Evolutionary conservation across 1,140 invertebrate genomes (phyloP), one percentile per base, ranked within the genome.

Genomic region (Drosophila mojavensis): DNA sequence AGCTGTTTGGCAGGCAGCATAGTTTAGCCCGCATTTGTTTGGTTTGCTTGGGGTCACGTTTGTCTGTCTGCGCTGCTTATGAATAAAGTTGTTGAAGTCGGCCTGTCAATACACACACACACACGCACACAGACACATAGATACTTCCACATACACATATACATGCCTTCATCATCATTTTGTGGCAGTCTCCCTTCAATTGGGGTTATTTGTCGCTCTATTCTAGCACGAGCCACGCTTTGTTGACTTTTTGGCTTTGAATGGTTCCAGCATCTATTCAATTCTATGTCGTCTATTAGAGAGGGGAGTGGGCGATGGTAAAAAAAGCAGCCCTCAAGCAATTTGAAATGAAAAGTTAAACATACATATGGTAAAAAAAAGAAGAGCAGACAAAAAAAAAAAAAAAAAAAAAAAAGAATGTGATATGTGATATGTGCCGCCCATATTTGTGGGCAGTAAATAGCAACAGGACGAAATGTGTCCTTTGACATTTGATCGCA

Each of bases 401-500:
- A 51, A 63, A 68, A 39, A 51, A 33, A 17, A 53, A 77, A 53
- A 58, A 69, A 71, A 65, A n/a, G n/a, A n/a, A n/a, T n/a, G n/a
- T n/a, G n/a, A n/a, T n/a, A n/a, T 60, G 69, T 71, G 63, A 80
- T 70, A 70, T 79, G 65, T 69, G 54, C 51, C 36, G 65, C 36
- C 45, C 55, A 65, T 78, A 70, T 54, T 69, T 55, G 67, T 84
- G 72, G 85, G 85, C 80, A 78, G 84, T 88, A 80, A 84, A 88
- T 75, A 89, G 84, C 84, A 88, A 83, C 82, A 73, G 69, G 83
- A 83, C 77, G 84, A 90, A 91, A 91, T 90, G 88, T 91, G 88
- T 91, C 83, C 88, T 91, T 90, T 91, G 88, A 91, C 88, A 91
- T 91, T 91, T 91, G 88, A 91, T 90, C 86, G 70, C 76, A 63